A percentile compares a stretch with the other conserved stretches of the same genome.
Evolutionary conservation across 1,140 invertebrate species (phyloP).

Genomic region (Asbolus verrucosus): DNA sequence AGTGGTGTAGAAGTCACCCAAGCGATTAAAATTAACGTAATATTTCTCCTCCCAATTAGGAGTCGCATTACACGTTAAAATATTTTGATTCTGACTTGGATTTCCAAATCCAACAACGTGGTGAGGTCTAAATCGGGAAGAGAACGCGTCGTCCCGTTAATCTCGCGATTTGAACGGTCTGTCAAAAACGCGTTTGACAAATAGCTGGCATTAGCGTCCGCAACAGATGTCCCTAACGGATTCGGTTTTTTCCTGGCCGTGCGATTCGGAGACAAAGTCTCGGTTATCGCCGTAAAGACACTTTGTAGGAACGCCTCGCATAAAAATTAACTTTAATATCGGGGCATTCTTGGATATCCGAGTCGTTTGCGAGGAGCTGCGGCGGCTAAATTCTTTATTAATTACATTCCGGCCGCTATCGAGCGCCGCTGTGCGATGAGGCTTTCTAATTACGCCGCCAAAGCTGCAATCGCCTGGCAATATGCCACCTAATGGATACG

Average conservation of each 20-base stretch:
- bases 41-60: too few relatives aligned
- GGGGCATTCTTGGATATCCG: conserved; percentile 44
- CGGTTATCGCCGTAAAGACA: not conserved
- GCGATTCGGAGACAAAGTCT: conserved; percentile 14
- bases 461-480: conserved; percentile 61
- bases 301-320: conserved; percentile 16
- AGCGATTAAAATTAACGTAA: too few relatives aligned
- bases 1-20: too few relatives aligned
- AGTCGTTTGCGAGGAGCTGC: conserved; percentile 46
- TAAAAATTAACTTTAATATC: conserved; percentile 52
- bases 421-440: conserved; percentile 49
- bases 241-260: not conserved
- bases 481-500: conserved; percentile 62
- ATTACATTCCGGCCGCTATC: conserved; percentile 57
- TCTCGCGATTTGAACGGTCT: not conserved
- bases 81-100: too few relatives aligned
- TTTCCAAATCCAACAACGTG: too few relatives aligned
- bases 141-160: not conserved
- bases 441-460: conserved; percentile 61
- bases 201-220: not conserved
- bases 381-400: conserved; percentile 60
- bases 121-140: too few relatives aligned
- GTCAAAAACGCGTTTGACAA: not conserved
- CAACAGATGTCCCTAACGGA: conserved; percentile 10
- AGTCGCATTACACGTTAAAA: too few relatives aligned